A percentile compares a stretch with the other conserved stretches of the same genome.
Conservation (phyloP, 2,113 vertebrate species). For the Eonycteris spelaea region DNA sequence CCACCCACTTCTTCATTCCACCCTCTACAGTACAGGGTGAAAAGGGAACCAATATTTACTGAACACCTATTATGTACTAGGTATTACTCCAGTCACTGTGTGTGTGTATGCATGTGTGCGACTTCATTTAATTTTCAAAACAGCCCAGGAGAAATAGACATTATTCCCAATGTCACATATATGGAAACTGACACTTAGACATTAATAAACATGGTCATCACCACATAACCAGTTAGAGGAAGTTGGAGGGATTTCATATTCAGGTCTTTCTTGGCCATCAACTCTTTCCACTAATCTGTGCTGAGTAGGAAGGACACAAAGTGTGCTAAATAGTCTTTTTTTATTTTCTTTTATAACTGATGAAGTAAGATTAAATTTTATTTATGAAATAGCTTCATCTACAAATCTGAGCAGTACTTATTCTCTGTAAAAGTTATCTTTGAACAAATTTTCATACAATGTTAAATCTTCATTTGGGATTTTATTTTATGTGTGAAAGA, state of each 20-base stretch:
- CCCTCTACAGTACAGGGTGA: not conserved
- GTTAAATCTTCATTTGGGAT: not conserved
- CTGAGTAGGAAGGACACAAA: not conserved
- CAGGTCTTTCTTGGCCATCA: not conserved
- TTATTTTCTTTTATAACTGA: not conserved
- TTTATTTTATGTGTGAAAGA: conserved; percentile 37
- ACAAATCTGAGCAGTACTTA: conserved; percentile 24
- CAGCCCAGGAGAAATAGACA: not conserved
- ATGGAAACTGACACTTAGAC: not conserved
- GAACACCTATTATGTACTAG: not conserved
- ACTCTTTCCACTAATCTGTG: not conserved
- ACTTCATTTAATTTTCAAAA: not conserved
- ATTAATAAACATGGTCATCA: not conserved
- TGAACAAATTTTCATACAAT: not conserved
- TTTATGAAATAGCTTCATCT: not conserved
- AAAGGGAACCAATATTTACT: not conserved
- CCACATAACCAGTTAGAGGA: not conserved
- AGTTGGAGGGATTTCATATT: not conserved
- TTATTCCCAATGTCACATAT: not conserved
- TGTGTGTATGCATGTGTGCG: not conserved
- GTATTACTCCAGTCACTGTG: not conserved
- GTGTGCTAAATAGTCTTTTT: not conserved
- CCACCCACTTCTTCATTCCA: not conserved
- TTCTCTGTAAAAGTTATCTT: conserved; percentile 37
- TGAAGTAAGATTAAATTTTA: not conserved